Evolutionary conservation across 1,140 invertebrate genomes (phyloP).

Genomic region (Colletes latitarsis): DNA sequence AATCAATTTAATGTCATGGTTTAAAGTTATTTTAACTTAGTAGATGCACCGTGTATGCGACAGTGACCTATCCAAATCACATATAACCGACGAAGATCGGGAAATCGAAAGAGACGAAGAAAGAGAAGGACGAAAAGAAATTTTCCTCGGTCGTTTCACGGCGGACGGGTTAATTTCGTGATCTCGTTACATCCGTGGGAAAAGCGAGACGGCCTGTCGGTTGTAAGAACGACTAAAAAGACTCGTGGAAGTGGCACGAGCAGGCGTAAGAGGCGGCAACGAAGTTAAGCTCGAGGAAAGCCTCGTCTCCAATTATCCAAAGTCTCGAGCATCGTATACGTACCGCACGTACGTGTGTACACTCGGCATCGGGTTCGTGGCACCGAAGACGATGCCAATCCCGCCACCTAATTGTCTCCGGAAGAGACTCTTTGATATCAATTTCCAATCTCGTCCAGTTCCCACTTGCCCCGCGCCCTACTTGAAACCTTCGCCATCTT

Average conservation of each 20-base stretch:
- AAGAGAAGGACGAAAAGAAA: slow-evolving; percentile 17
- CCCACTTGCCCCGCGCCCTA: background rate
- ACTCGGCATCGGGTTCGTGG: background rate
- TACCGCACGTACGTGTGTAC: background rate
- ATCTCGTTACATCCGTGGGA: slow-evolving; percentile 42
- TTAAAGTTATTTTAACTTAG: too few relatives aligned
- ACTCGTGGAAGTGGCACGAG: slow-evolving; percentile 6
- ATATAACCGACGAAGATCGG: too few relatives aligned
- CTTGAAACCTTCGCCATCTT: background rate
- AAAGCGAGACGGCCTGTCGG: background rate
- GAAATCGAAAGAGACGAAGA: background rate
- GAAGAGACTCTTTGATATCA: slow-evolving; percentile 10
- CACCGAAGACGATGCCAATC: background rate
- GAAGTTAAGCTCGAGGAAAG: slow-evolving; percentile 55
- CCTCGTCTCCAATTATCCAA: slow-evolving; percentile 58
- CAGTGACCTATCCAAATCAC: too few relatives aligned
- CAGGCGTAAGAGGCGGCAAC: slow-evolving; percentile 33
- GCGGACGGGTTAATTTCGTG: slow-evolving; percentile 50
- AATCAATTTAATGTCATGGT: too few relatives aligned
- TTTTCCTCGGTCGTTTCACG: slow-evolving; percentile 42
- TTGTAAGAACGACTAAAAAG: background rate
- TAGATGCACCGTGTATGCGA: too few relatives aligned
- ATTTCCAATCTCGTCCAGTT: background rate
- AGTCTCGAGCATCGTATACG: background rate
- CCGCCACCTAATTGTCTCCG: slow-evolving; percentile 38